Percentiles rank a stretch among this genome's conserved stretches.
Evolutionary conservation across 2,888 invertebrate genomes (phyloP).

Genomic region (Pachymerium ferrugineum): DNA sequence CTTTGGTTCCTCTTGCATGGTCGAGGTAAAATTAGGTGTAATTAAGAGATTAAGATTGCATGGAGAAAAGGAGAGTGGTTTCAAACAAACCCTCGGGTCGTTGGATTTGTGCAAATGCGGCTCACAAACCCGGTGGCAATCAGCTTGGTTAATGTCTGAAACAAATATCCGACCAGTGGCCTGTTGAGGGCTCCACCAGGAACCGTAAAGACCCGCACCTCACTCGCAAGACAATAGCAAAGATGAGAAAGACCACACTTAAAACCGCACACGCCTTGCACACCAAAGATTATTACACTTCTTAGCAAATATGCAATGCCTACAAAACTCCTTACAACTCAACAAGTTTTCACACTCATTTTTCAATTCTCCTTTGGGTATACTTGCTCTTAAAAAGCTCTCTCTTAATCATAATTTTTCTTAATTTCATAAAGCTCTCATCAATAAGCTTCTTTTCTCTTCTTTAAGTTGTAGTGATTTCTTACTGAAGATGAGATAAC

Average conservation of each 20-base stretch:
- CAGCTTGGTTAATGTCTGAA: constrained; percentile 15
- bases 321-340: not conserved
- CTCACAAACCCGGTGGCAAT: not conserved
- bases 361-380: not conserved
- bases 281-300: not conserved
- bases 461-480: too few relatives aligned
- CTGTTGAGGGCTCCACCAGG: constrained; percentile 1
- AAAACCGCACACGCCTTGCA: not conserved
- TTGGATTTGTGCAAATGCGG: constrained; percentile 23
- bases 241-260: not conserved
- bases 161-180: constrained; percentile 24
- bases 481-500: too few relatives aligned
- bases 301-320: not conserved
- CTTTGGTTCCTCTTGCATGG: not conserved
- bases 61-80: not conserved
- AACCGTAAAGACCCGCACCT: constrained; percentile 2
- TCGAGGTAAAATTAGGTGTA: not conserved
- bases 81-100: not conserved
- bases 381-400: not conserved
- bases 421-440: too few relatives aligned
- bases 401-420: too few relatives aligned
- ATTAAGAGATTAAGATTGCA: not conserved
- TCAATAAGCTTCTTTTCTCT: not conserved
- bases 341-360: not conserved
- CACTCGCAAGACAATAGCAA: not conserved